phyloP scores from a whole-genome alignment of 2,113 vertebrate species.

The Elephas maximus region DNA sequence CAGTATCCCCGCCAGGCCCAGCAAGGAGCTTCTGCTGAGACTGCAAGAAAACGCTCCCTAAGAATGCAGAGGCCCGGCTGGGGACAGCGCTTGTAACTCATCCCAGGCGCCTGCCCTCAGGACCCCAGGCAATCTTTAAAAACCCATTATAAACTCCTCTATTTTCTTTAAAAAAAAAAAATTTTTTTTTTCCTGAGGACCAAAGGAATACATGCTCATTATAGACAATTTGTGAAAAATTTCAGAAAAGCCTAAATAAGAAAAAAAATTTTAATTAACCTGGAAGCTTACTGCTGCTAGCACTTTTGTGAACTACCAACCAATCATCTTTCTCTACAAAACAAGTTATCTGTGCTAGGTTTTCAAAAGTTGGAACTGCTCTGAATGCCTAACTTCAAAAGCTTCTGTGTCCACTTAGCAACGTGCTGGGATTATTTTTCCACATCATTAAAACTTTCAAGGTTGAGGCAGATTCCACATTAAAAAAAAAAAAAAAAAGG shows the following conservation, averaged over 20 bases:
- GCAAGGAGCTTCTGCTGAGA: not conserved
- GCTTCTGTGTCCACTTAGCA: not conserved
- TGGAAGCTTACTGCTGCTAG: not conserved
- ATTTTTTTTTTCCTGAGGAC: rapidly evolving
- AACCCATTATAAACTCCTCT: not conserved
- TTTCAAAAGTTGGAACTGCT: not conserved
- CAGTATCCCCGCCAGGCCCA: not conserved
- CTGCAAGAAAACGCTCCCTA: not conserved
- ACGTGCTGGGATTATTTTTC: not conserved
- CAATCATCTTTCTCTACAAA: not conserved
- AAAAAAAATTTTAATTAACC: not conserved
- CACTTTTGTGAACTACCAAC: not conserved
- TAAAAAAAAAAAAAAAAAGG: not conserved
- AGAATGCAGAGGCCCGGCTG: not conserved
- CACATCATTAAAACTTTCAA: not conserved
- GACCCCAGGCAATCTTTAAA: not conserved
- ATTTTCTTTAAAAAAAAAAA: not conserved
- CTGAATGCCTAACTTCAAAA: not conserved
- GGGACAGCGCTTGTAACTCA: not conserved
- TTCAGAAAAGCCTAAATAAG: not conserved
- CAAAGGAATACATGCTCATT: not conserved
- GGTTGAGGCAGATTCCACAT: not conserved
- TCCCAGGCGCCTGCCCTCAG: rapidly evolving
- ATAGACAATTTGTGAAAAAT: not conserved
- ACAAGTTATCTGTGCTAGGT: not conserved